Conservation (phyloP, 2,797 vertebrate genomes). For the Chiloscyllium punctatum region DNA sequence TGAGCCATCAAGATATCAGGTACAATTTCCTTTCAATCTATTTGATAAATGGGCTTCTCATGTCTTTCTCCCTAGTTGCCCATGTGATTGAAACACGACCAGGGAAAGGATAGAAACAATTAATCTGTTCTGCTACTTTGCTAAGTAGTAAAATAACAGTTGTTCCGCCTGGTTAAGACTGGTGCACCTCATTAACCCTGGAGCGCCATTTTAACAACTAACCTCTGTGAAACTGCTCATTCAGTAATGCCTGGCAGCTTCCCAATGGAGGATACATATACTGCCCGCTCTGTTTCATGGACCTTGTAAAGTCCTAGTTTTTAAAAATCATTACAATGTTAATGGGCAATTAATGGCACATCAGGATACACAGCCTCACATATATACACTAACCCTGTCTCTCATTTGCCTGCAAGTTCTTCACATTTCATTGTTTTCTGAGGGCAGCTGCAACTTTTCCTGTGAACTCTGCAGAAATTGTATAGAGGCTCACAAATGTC, state of each 20-base stretch:
- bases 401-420: neutral
- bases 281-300: neutral
- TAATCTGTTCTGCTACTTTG: conserved; percentile 3
- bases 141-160: neutral
- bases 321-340: neutral
- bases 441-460: no score
- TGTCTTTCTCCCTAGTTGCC: neutral
- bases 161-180: neutral
- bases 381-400: neutral
- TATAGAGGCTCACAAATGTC: neutral
- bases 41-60: conserved; percentile 13
- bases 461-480: neutral
- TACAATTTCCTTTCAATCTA: neutral
- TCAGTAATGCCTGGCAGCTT: neutral
- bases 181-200: conserved; percentile 21
- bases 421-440: neutral
- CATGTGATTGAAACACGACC: neutral
- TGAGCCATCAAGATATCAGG: neutral
- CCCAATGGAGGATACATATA: neutral
- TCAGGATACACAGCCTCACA: neutral
- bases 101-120: conserved; percentile 16
- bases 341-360: conserved; percentile 9
- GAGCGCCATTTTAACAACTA: neutral
- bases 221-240: conserved; percentile 10
- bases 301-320: conserved; percentile 22